A percentile compares a stretch with the other conserved stretches of the same genome.
Evolutionary conservation across 1,140 invertebrate species (phyloP).

Genomic region (Drosophila gunungcola): DNA sequence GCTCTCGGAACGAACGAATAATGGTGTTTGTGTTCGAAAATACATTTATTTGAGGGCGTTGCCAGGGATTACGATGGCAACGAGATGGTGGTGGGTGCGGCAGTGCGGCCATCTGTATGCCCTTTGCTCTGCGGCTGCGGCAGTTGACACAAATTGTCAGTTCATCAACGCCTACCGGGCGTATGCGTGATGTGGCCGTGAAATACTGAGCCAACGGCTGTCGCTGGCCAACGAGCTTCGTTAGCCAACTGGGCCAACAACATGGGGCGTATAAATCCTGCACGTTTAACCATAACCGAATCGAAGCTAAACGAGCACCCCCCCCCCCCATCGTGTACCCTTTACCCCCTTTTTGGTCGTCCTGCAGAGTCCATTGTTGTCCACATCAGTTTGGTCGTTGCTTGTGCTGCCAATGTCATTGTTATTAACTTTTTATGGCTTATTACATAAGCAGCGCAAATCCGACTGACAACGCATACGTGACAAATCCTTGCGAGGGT

Average conservation of each 20-base stretch:
- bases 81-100: background rate
- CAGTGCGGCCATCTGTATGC: conserved; percentile 20
- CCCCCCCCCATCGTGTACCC: background rate
- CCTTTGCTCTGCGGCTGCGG: conserved; percentile 68
- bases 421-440: conserved; percentile 82
- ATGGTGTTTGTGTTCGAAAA: conserved; percentile 81
- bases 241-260: conserved; percentile 40
- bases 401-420: conserved; percentile 69
- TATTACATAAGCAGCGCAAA: conserved; percentile 78
- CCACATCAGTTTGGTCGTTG: conserved; percentile 47
- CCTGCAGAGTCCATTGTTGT: conserved; percentile 30
- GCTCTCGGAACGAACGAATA: conserved; percentile 56
- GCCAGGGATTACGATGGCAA: conserved; percentile 11
- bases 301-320: conserved; percentile 44
- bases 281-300: conserved; percentile 77
- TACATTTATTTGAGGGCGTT: conserved; percentile 79
- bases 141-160: conserved; percentile 83
- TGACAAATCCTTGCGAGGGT: conserved; percentile 44
- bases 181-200: conserved; percentile 62
- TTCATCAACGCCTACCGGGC: conserved; percentile 81
- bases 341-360: background rate
- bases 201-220: conserved; percentile 8
- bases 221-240: conserved; percentile 52
- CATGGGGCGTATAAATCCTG: conserved; percentile 64
- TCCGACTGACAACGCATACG: conserved; percentile 67